Evolutionary conservation across 2,888 invertebrate genomes (phyloP).

Genomic region (Ornithoptera priamus): DNA sequence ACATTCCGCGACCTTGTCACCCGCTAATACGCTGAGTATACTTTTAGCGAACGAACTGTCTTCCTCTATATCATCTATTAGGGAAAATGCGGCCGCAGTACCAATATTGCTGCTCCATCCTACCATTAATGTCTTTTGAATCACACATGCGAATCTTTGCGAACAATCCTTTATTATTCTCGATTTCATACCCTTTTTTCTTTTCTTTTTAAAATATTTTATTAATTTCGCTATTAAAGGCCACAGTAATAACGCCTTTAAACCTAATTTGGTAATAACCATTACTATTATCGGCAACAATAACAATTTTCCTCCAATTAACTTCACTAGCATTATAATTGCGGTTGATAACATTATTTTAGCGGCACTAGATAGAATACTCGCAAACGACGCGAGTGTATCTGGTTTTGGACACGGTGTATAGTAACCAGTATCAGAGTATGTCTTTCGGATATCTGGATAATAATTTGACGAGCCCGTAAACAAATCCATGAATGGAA

Average conservation of each 20-base stretch:
- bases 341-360: slow-evolving; percentile 73
- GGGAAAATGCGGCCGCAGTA: slow-evolving; percentile 63
- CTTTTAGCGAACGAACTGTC: slow-evolving; percentile 63
- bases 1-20: slow-evolving; percentile 71
- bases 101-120: slow-evolving; percentile 66
- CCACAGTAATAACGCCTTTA: slow-evolving; percentile 69
- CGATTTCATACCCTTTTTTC: slow-evolving; percentile 60
- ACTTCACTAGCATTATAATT: slow-evolving; percentile 63
- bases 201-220: slow-evolving; percentile 70
- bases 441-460: slow-evolving; percentile 62
- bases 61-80: slow-evolving; percentile 67
- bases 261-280: slow-evolving; percentile 63
- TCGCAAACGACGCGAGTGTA: slow-evolving; percentile 64
- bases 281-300: slow-evolving; percentile 63
- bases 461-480: slow-evolving; percentile 64
- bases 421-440: slow-evolving; percentile 53
- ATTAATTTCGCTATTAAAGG: slow-evolving; percentile 71
- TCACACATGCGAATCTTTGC: slow-evolving; percentile 65
- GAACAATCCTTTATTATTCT: slow-evolving; percentile 67
- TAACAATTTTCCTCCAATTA: slow-evolving; percentile 65
- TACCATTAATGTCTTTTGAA: slow-evolving; percentile 54
- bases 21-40: slow-evolving; percentile 65
- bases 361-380: slow-evolving; percentile 66
- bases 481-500: slow-evolving; percentile 67
- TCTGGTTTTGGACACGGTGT: slow-evolving; percentile 65